These are phyloP conservation scores for Sarcophaga carnaria DNA, from an alignment of 2,888 invertebrate genomes.

Conservation along the genomic window DNA sequence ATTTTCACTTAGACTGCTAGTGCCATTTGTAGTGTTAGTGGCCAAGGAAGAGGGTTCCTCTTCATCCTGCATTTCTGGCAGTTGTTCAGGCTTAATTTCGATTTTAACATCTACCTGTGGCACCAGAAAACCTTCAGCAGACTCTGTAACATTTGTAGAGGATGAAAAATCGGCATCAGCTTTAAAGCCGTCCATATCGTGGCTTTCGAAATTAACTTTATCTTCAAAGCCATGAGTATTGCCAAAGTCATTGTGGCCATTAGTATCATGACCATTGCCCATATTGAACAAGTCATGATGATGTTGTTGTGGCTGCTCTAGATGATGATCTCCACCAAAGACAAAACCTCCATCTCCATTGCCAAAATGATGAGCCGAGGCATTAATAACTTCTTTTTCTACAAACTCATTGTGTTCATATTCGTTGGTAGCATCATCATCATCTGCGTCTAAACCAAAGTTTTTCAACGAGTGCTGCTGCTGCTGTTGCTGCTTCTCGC, in stretches of 20 bases:
- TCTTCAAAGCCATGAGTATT: constrained; percentile 43
- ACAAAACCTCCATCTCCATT: constrained; percentile 62
- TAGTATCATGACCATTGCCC: constrained; percentile 71
- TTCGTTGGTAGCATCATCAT: constrained; percentile 64
- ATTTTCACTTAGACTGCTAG: constrained; percentile 77
- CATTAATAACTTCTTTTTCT: constrained; percentile 64
- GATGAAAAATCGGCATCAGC: constrained; percentile 78
- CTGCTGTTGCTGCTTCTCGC: constrained; percentile 78
- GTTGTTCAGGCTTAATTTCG: constrained; percentile 57
- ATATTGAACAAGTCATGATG: constrained; percentile 63
- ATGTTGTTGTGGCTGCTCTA: constrained; percentile 52
- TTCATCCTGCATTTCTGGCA: constrained; percentile 72
- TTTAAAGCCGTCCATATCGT: constrained; percentile 76
- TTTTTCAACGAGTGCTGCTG: constrained; percentile 54
- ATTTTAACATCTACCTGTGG: constrained; percentile 69
- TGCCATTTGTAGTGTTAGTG: constrained; percentile 76
- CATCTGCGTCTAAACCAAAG: constrained; percentile 70
- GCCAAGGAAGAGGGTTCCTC: constrained; percentile 78
- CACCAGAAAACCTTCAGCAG: constrained; percentile 66
- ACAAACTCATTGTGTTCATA: constrained; percentile 65
- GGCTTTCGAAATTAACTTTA: constrained; percentile 70
- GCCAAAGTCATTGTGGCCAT: constrained; percentile 43
- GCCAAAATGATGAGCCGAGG: constrained; percentile 63
- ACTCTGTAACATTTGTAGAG: constrained; percentile 75
- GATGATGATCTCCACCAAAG: constrained; percentile 53